phyloP scores from a whole-genome alignment of 2,113 vertebrate species.

The Etheostoma spectabile region DNA sequence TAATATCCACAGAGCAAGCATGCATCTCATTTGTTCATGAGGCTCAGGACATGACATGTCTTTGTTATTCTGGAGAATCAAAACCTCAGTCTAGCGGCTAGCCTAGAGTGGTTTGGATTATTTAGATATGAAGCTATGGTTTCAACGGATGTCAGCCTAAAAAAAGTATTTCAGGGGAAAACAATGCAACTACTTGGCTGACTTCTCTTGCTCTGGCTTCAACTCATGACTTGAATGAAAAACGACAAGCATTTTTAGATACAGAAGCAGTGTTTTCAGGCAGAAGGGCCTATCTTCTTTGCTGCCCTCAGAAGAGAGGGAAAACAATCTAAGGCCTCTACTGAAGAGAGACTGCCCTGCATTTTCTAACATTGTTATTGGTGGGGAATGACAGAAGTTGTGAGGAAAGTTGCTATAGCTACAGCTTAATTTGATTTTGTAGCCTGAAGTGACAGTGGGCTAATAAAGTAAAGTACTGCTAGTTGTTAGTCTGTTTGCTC shows the following conservation, averaged over 20 bases:
- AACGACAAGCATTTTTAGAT: conserved; percentile 42
- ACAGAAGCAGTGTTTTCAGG: conserved; percentile 32
- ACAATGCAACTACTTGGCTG: neutral
- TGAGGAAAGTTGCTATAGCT: conserved; percentile 55
- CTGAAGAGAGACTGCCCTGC: conserved; percentile 31
- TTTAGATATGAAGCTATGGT: conserved; percentile 29
- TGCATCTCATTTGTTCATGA: conserved; percentile 1
- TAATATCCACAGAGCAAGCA: conserved; percentile 16
- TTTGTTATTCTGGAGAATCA: neutral
- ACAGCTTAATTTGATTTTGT: conserved; percentile 50
- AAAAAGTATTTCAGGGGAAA: conserved; percentile 18
- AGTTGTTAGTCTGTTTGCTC: neutral
- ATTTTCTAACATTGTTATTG: conserved; percentile 60
- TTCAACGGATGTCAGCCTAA: conserved; percentile 15
- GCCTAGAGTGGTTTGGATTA: conserved; percentile 31
- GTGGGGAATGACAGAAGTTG: conserved; percentile 39
- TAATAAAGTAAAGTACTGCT: conserved; percentile 12
- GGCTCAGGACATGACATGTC: conserved; percentile 12
- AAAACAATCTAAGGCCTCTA: conserved; percentile 10
- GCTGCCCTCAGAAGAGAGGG: neutral
- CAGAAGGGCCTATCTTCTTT: conserved; percentile 35
- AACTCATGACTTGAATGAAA: conserved; percentile 47
- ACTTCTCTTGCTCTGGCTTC: conserved; percentile 7
- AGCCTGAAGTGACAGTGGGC: conserved; percentile 11
- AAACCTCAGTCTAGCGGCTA: neutral